A percentile compares a stretch with the other conserved stretches of the same genome.
Conservation (phyloP, 2,888 invertebrate species). For the Sipunculus nudus region DNA sequence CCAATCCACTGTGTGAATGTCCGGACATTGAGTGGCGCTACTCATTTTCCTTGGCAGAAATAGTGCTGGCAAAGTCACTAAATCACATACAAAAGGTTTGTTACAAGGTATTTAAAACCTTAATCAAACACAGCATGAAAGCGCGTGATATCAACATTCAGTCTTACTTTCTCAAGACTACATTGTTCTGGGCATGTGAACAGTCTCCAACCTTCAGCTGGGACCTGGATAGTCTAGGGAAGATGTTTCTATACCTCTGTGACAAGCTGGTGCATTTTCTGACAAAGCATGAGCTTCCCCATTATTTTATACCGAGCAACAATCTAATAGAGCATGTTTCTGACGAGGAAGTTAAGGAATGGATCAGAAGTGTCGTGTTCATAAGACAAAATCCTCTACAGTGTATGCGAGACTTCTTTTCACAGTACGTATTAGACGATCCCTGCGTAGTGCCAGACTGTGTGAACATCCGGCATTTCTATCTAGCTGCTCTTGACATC, state of each 20-base stretch:
- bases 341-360: too few species aligned
- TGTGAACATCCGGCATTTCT: too few species aligned
- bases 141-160: conserved; percentile 28
- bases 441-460: too few species aligned
- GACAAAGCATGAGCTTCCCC: conserved; percentile 38
- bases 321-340: conserved; percentile 43
- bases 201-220: conserved; percentile 40
- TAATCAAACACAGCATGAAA: conserved; percentile 35
- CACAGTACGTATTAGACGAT: too few species aligned
- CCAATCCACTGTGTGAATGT: too few species aligned
- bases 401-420: too few species aligned
- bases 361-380: too few species aligned
- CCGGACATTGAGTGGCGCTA: conserved; percentile 45
- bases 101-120: conserved; percentile 42
- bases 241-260: conserved; percentile 38
- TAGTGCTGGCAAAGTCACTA: conserved; percentile 39
- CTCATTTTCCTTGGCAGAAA: conserved; percentile 45
- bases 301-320: conserved; percentile 45
- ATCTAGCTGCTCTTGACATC: too few species aligned
- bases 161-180: conserved; percentile 40
- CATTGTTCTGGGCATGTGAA: conserved; percentile 46
- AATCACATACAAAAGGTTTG: conserved; percentile 44
- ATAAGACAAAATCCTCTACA: too few species aligned
- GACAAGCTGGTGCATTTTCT: conserved; percentile 42
- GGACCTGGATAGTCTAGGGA: conserved; percentile 39